Base-by-base conservation (phyloP, 2,113 vertebrate genomes). In the Campylomormyrus tamandua region DNA sequence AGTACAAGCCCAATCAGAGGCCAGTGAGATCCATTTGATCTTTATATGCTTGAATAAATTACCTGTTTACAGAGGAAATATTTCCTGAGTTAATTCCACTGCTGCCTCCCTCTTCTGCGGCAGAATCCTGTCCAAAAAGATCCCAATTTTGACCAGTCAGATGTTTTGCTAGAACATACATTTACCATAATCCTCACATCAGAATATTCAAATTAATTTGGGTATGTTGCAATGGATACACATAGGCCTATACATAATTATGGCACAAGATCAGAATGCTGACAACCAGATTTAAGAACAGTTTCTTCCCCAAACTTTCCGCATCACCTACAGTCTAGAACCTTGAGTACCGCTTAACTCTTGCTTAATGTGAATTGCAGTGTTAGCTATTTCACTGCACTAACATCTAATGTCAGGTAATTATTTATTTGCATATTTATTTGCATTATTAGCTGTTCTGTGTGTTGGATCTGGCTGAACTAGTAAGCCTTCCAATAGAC, bases 21-120 rank as follows among this genome's bases (percentile, higher is more conserved):
- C 49, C 50, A 49, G 35, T 31, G 8, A 11, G 10, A 46, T 87
- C 35, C 50, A 7, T 39, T 10, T 87, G 21, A 85, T 85, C 8
- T 10, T 85, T 49, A 49, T 86, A 27, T 86, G 46, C 48, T 35
- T 56, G 27, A 27, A 87, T 35, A 53, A 70, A 52, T 24, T 48
- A 95, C 95, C 95, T 95, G 94, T 21, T 92, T 42, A 93, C 87
- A 89, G 87, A 39, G 17, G 70, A 27, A 91, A 95, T 92, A 8
- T 90, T 91, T 42, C 92, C 95, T 88, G 70, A 5, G 91, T 93
- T 91, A 24, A 95, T 93, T 42, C n/a, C 83, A 21, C 92, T 90
- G 89, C 93, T 90, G n/a, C 90, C 84, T 2, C 93, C 93, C 15
- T 31, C 83, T 5, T 94, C 94, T 21, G 94, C 91, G 3, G 56